Percentiles rank a stretch among this genome's conserved stretches.
These are phyloP conservation scores for Loxodonta africana DNA, from an alignment of 2,113 vertebrate genomes.

Conservation along the genomic window DNA sequence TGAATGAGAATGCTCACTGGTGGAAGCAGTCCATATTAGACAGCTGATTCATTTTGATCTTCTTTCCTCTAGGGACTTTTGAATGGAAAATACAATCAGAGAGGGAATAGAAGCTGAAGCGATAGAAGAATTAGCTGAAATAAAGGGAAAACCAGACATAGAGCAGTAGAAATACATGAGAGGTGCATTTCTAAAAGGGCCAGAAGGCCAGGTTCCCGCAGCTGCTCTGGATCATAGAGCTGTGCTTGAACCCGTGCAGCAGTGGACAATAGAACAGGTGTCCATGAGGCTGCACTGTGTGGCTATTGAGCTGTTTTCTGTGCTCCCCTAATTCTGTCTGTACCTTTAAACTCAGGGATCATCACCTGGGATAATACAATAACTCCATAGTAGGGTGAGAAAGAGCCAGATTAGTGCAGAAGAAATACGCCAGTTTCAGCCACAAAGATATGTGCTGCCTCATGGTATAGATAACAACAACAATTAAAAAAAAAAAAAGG, in stretches of 20 bases:
- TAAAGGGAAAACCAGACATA: not conserved
- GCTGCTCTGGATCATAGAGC: not conserved
- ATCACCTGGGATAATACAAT: not conserved
- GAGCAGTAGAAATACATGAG: not conserved
- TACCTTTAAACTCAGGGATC: not conserved
- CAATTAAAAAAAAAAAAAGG: not conserved
- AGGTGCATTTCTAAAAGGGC: not conserved
- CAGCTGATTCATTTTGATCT: not conserved
- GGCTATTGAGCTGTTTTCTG: not conserved
- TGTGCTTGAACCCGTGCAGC: not conserved
- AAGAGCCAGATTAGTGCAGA: not conserved
- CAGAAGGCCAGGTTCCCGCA: not conserved
- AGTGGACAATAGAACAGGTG: not conserved
- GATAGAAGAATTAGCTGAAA: not conserved
- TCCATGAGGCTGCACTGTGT: not conserved
- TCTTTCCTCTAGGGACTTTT: not conserved
- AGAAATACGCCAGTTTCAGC: not conserved
- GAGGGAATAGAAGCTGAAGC: not conserved
- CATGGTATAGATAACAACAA: not conserved
- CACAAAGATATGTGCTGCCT: not conserved
- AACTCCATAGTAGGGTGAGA: not conserved
- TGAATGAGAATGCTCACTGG: not conserved
- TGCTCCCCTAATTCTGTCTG: not conserved
- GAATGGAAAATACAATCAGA: not conserved
- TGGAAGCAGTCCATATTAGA: not conserved